Percentiles rank a stretch among this genome's conserved stretches.
These are phyloP conservation scores for chimpanzee (Pan troglodytes) DNA, from an alignment of 2,113 vertebrate genomes.

Conservation along the genomic window NHGRI_mPanTro3-v2.1_pri NC_072410.2:117452001-117452500, in stretches of 20 bases:
- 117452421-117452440: neutral
- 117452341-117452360: neutral
- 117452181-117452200: neutral
- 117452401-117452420: neutral
- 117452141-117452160: neutral
- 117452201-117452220: neutral
- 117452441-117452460: neutral
- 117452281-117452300: neutral
- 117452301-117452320: accelerated
- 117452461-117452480: too few relatives aligned
- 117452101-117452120: neutral
- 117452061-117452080: neutral
- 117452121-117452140: neutral
- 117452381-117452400: neutral
- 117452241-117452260: neutral
- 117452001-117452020: neutral
- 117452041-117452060: neutral
- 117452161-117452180: neutral
- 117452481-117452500: accelerated
- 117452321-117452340: neutral
- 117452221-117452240: too few relatives aligned
- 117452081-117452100: neutral
- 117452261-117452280: neutral
- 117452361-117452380: neutral
- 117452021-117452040: neutral